Percentiles rank a stretch among this genome's conserved stretches.
These are phyloP conservation scores for Laspeyria flexula DNA, from an alignment of 2,888 invertebrate species.

Conservation along the genomic window DNA sequence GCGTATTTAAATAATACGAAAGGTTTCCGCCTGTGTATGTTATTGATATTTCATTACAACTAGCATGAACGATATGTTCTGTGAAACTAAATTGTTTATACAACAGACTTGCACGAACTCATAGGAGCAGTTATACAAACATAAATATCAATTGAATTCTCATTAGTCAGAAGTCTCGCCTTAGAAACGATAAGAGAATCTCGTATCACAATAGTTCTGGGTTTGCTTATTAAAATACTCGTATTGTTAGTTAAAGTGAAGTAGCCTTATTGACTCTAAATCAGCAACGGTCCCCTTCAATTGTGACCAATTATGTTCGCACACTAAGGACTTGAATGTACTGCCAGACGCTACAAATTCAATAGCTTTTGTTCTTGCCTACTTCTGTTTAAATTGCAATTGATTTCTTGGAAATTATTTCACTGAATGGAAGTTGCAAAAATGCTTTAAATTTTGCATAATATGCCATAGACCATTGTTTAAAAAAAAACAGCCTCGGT, in stretches of 20 bases:
- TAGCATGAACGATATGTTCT: not conserved
- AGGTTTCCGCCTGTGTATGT: no score
- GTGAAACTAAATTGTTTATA: not conserved
- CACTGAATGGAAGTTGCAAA: not conserved
- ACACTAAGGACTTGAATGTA: slow-evolving; percentile 31
- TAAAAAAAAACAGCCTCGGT: no score
- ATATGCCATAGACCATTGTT: no score
- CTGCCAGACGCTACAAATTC: slow-evolving; percentile 23
- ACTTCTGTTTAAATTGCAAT: slow-evolving; percentile 20
- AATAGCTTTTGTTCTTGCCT: slow-evolving; percentile 39
- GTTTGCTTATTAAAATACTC: slow-evolving; percentile 37
- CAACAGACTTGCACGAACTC: not conserved
- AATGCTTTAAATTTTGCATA: not conserved
- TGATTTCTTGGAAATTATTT: slow-evolving; percentile 25
- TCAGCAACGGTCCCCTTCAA: slow-evolving; percentile 62
- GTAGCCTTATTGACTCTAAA: slow-evolving; percentile 60
- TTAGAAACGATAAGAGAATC: slow-evolving; percentile 16
- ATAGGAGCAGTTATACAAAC: slow-evolving; percentile 9
- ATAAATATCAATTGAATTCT: slow-evolving; percentile 12
- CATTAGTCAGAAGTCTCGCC: slow-evolving; percentile 6
- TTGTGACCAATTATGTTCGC: slow-evolving; percentile 72
- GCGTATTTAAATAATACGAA: no score
- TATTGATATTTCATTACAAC: not conserved
- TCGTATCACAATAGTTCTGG: slow-evolving; percentile 16
- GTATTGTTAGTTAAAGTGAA: slow-evolving; percentile 49